Evolutionary conservation across 2,797 vertebrate genomes (phyloP).

Genomic region (Masticophis lateralis): DNA sequence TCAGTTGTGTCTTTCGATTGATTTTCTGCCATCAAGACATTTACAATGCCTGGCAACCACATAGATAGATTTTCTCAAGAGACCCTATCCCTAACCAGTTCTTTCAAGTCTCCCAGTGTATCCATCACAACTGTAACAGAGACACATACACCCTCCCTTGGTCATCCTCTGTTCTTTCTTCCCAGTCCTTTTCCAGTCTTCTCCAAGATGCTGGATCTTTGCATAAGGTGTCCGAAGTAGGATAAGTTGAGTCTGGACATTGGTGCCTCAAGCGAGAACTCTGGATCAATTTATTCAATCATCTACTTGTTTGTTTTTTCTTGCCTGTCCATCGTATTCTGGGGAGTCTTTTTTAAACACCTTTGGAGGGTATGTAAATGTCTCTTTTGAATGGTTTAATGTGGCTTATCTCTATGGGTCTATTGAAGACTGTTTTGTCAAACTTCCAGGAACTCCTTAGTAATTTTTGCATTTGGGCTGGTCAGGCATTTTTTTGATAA

Average conservation of each 20-base stretch:
- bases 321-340: not conserved
- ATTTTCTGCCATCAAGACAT: not conserved
- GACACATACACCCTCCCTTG: not conserved
- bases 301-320: not conserved
- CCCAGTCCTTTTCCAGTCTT: not conserved
- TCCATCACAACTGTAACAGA: not conserved
- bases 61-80: not conserved
- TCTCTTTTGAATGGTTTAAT: not conserved
- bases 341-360: not conserved
- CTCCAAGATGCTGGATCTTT: not conserved
- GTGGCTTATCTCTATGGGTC: not conserved
- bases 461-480: not conserved
- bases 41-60: not conserved
- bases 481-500: not conserved
- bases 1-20: not conserved
- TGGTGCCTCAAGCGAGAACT: not conserved
- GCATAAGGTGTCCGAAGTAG: not conserved
- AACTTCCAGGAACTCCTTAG: not conserved
- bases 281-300: not conserved
- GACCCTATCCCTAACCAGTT: not conserved
- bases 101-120: not conserved
- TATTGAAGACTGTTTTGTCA: not conserved
- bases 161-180: not conserved
- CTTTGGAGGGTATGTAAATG: not conserved
- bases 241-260: not conserved